Conservation (phyloP, 2,113 vertebrate genomes). For the Sprattus sprattus region DNA sequence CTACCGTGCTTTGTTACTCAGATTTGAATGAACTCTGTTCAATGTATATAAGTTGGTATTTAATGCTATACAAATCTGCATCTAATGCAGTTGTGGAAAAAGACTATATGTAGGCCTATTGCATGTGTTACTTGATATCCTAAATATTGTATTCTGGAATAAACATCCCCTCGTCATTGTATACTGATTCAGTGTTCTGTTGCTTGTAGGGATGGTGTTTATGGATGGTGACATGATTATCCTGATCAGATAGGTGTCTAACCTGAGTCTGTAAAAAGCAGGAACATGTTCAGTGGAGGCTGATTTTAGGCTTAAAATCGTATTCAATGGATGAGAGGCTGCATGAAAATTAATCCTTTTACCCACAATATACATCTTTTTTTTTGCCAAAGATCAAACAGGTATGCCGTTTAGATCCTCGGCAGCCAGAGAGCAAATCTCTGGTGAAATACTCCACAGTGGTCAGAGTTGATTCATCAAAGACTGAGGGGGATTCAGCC, state of each 20-base stretch:
- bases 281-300: not conserved
- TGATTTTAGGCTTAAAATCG: not conserved
- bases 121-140: not conserved
- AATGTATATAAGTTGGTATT: not conserved
- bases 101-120: not conserved
- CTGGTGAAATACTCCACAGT: slow-evolving; percentile 67
- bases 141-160: not conserved
- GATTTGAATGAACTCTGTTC: not conserved
- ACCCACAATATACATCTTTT: not conserved
- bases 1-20: not conserved
- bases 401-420: slow-evolving; percentile 25
- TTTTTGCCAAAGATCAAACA: not conserved
- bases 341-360: not conserved
- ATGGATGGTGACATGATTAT: not conserved
- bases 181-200: not conserved
- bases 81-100: not conserved
- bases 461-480: slow-evolving; percentile 70
- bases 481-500: slow-evolving; percentile 58
- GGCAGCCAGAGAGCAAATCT: slow-evolving; percentile 66
- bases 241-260: not conserved
- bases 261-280: not conserved
- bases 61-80: not conserved
- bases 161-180: not conserved
- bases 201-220: not conserved
- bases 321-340: not conserved